Conservation (phyloP, 2,888 invertebrate genomes). For the Azorinus chamasolen region DNA sequence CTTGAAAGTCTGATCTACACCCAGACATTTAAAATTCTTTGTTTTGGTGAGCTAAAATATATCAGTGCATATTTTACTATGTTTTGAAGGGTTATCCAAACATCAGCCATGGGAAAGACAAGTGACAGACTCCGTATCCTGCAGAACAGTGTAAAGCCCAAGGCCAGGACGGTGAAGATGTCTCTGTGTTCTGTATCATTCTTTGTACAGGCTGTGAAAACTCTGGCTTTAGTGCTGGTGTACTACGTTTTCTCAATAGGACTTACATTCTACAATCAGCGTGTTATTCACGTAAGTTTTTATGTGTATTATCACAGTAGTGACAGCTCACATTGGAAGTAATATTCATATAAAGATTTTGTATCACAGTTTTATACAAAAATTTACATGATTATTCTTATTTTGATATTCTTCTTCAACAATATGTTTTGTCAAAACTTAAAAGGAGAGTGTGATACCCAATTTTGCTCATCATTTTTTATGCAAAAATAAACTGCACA, state of each 20-base stretch:
- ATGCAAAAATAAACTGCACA: no score
- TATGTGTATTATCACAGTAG: neutral
- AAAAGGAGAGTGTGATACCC: no score
- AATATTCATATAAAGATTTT: neutral
- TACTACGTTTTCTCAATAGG: constrained; percentile 98
- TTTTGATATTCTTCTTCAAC: no score
- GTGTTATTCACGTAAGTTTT: constrained; percentile 93
- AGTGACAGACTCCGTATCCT: constrained; percentile 26
- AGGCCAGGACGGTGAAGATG: constrained; percentile 73
- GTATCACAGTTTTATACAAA: no score
- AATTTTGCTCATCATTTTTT: no score
- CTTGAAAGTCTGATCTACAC: no score
- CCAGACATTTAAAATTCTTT: no score
- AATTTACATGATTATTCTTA: no score
- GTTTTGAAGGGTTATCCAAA: no score
- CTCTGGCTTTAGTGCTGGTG: constrained; percentile 90
- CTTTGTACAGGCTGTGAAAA: constrained; percentile 78
- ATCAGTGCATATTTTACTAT: no score
- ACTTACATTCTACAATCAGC: constrained; percentile 98
- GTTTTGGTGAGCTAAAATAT: no score
- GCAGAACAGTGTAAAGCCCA: constrained; percentile 66
- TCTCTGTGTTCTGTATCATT: constrained; percentile 73
- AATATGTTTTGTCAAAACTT: no score
- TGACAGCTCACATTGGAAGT: neutral
- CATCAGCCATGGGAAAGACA: neutral